phyloP scores from a whole-genome alignment of 2,888 invertebrate genomes.

The Sminthurinus aureus region DNA sequence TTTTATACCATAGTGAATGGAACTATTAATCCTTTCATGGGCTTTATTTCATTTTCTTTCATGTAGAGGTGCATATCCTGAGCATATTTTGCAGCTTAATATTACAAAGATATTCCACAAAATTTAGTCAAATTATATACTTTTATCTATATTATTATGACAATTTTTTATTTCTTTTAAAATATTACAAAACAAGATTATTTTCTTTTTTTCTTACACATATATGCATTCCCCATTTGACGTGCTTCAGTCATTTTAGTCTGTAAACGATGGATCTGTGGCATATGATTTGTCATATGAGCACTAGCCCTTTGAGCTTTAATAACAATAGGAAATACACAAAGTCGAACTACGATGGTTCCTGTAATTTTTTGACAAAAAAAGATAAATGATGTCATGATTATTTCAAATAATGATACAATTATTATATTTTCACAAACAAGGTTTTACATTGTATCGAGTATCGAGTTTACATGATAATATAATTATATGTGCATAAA shows the following conservation, averaged over 20 bases:
- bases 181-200: background rate
- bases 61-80: constrained; percentile 83
- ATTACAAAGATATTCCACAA: no score
- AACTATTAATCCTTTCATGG: constrained; percentile 79
- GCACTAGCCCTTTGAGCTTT: constrained; percentile 81
- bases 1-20: constrained; percentile 80
- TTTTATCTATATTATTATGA: no score
- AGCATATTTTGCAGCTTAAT: constrained; percentile 76
- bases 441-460: background rate
- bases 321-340: constrained; percentile 86
- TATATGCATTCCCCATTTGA: constrained; percentile 79
- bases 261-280: constrained; percentile 84
- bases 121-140: no score
- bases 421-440: background rate
- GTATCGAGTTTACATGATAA: no score
- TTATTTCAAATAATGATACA: background rate
- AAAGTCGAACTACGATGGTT: constrained; percentile 77
- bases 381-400: background rate
- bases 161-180: no score
- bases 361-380: constrained; percentile 64
- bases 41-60: constrained; percentile 82
- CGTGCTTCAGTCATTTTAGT: constrained; percentile 86
- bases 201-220: constrained; percentile 65
- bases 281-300: constrained; percentile 82
- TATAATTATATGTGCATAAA: background rate